phyloP scores from a whole-genome alignment of 2,797 vertebrate genomes.

The Peromyscus aztecus region DNA sequence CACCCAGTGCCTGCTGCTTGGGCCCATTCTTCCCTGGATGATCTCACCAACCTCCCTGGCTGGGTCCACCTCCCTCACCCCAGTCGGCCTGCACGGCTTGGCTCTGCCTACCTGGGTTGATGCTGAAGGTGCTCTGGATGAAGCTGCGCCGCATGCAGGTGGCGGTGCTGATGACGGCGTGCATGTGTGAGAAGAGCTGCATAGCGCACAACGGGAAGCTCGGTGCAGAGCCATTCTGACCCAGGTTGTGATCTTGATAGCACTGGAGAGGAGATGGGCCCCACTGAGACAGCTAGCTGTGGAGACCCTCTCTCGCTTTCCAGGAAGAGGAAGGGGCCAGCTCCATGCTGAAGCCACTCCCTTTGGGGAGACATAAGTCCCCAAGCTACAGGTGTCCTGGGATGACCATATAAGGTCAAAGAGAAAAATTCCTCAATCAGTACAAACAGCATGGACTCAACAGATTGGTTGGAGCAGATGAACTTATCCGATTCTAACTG shows the following conservation, averaged over 20 bases:
- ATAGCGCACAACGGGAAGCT: conserved; percentile 95
- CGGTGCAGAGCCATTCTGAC: conserved; percentile 87
- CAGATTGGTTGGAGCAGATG: background rate
- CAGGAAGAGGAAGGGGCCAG: conserved; percentile 13
- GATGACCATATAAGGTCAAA: conserved; percentile 13
- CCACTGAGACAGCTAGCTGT: background rate
- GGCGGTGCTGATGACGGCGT: conserved; percentile 93
- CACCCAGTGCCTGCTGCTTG: background rate
- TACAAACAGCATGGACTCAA: background rate
- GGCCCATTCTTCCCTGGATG: background rate
- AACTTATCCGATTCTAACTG: background rate
- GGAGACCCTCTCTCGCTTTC: background rate
- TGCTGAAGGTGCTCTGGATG: conserved; percentile 92
- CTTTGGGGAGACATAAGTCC: background rate
- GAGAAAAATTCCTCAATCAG: conserved; percentile 32
- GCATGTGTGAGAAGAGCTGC: conserved; percentile 98
- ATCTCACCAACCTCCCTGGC: background rate
- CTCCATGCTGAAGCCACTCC: background rate
- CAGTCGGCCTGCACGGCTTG: accelerated
- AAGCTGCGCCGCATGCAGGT: conserved; percentile 96
- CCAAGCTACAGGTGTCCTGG: conserved; percentile 25
- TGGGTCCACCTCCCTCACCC: accelerated
- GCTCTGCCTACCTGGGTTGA: conserved; percentile 92
- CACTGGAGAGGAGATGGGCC: conserved; percentile 88
- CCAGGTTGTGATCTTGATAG: conserved; percentile 91